Conservation (phyloP, 2,888 invertebrate genomes). For the Drosophila crucigera region DNA sequence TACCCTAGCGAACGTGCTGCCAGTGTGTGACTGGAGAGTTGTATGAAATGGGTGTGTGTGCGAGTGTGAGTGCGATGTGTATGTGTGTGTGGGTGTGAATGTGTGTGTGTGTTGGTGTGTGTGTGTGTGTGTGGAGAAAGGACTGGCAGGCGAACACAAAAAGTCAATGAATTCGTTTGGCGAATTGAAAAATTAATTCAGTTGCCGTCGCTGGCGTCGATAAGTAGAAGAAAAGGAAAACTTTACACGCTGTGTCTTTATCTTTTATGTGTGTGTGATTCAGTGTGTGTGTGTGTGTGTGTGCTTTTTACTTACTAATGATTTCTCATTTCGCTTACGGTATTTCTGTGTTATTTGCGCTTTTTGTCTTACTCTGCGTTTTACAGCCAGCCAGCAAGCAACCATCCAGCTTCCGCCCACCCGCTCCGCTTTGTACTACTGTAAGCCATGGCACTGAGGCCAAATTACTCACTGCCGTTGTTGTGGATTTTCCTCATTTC, state of each 20-base stretch:
- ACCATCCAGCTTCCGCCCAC: not conserved
- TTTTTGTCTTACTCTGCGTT: constrained; percentile 76
- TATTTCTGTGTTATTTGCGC: constrained; percentile 77
- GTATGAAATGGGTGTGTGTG: not conserved
- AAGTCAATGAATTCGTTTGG: constrained; percentile 83
- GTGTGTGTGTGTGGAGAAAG: constrained; percentile 25
- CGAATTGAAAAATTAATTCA: constrained; percentile 84
- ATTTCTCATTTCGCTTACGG: constrained; percentile 80
- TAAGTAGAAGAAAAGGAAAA: constrained; percentile 74
- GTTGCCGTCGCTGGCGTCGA: constrained; percentile 77
- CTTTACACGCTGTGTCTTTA: constrained; percentile 77
- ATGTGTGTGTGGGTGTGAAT: constrained; percentile 13
- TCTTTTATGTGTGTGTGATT: constrained; percentile 39
- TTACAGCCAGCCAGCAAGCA: constrained; percentile 46
- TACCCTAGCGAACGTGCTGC: constrained; percentile 76
- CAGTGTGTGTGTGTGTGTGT: constrained; percentile 24
- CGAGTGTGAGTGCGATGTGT: constrained; percentile 16
- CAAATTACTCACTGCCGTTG: constrained; percentile 77
- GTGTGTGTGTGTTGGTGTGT: constrained; percentile 18
- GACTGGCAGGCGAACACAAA: constrained; percentile 66
- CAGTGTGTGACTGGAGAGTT: constrained; percentile 20
- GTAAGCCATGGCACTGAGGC: constrained; percentile 51
- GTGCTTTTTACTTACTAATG: constrained; percentile 77
- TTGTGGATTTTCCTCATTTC: constrained; percentile 74
- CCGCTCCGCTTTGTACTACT: constrained; percentile 3